phyloP scores from a whole-genome alignment of 35 echinoderm and acorn worm species.

The Heliocidaris erythrogramma region DNA sequence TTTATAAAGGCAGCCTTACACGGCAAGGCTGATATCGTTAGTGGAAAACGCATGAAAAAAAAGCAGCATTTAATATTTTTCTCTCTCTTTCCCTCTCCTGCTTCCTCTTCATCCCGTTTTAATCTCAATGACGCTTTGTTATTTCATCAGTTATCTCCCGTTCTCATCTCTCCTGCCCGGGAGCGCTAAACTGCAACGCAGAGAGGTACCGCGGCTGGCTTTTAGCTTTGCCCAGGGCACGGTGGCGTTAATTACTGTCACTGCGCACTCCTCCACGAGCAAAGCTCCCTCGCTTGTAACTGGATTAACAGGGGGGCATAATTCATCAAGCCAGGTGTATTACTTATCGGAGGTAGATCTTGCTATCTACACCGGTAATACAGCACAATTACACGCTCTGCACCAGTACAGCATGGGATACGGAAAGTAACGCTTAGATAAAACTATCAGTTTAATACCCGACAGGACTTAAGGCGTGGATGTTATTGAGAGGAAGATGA shows the following conservation, averaged over 20 bases:
- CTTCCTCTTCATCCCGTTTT: background rate
- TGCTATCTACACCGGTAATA: conserved; percentile 18
- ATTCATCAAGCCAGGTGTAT: conserved; percentile 15
- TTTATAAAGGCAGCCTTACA: conserved; percentile 15
- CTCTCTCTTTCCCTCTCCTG: background rate
- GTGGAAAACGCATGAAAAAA: background rate
- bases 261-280: background rate
- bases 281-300: background rate
- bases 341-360: conserved; percentile 29
- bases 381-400: conserved; percentile 1
- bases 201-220: conserved; percentile 31
- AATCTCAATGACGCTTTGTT: background rate
- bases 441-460: too few relatives aligned
- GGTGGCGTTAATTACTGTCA: conserved; percentile 22
- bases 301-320: conserved; percentile 18
- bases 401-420: background rate
- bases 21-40: background rate
- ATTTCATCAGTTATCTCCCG: conserved; percentile 15
- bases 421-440: background rate
- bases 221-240: conserved; percentile 17
- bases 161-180: conserved; percentile 10
- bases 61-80: background rate
- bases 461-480: too few relatives aligned
- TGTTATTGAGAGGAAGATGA: background rate
- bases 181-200: background rate